Conservation (phyloP, 2,113 vertebrate species). For the Embiotoca jacksoni region DNA sequence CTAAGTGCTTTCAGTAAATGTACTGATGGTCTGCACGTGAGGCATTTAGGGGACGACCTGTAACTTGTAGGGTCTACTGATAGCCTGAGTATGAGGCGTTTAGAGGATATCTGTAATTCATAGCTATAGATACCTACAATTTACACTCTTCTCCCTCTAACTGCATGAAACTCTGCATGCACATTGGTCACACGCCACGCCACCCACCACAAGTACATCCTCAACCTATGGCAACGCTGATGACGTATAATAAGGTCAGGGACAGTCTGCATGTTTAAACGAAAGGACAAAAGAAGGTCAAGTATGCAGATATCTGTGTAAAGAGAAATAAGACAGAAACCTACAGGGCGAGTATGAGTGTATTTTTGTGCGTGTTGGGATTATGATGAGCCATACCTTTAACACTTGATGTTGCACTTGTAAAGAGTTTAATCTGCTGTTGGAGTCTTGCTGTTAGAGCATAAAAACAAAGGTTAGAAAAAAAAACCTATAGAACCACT, state of each 20-base stretch:
- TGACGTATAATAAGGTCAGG: not conserved
- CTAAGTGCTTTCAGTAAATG: too few species aligned
- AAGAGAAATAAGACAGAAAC: not conserved
- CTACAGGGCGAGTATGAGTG: not conserved
- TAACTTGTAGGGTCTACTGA: too few species aligned
- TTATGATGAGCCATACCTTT: slow-evolving; percentile 86
- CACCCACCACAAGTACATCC: too few species aligned
- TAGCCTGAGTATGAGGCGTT: too few species aligned
- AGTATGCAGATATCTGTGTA: not conserved
- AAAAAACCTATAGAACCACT: not conserved
- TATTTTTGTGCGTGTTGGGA: not conserved
- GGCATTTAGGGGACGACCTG: too few species aligned
- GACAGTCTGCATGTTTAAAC: not conserved
- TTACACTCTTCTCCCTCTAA: too few species aligned
- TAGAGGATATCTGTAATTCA: too few species aligned
- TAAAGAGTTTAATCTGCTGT: slow-evolving; percentile 89
- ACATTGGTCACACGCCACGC: too few species aligned
- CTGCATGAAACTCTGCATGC: too few species aligned
- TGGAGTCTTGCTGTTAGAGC: slow-evolving; percentile 91
- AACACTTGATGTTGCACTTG: slow-evolving; percentile 97
- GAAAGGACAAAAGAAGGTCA: not conserved
- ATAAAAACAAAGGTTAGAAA: slow-evolving; percentile 15
- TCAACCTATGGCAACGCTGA: too few species aligned
- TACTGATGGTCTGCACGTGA: too few species aligned
- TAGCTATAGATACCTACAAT: too few species aligned